These are phyloP conservation scores for Arctia plantaginis DNA, from an alignment of 2,888 invertebrate genomes.

Conservation along the genomic window DNA sequence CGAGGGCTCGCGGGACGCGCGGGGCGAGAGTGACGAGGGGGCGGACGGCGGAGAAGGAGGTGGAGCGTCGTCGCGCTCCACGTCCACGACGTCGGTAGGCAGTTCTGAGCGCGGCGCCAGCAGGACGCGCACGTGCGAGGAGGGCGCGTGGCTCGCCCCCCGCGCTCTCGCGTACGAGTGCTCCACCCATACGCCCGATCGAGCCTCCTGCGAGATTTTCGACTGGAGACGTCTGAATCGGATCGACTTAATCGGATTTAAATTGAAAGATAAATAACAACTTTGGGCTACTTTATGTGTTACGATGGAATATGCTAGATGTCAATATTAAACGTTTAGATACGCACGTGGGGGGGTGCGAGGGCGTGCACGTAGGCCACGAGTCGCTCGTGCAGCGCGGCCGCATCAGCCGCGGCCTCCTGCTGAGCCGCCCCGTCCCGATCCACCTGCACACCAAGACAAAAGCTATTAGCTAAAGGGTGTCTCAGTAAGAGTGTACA, in stretches of 20 bases:
- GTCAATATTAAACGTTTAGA: neutral
- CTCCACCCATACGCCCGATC: constrained; percentile 73
- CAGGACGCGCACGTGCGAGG: constrained; percentile 57
- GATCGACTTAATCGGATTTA: neutral
- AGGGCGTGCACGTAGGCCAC: constrained; percentile 71
- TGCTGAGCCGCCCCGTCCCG: constrained; percentile 15
- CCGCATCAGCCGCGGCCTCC: constrained; percentile 34
- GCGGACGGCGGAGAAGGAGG: constrained; percentile 43
- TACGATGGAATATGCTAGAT: neutral
- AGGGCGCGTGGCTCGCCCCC: constrained; percentile 56
- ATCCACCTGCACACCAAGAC: constrained; percentile 21
- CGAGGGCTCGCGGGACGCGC: constrained; percentile 38
- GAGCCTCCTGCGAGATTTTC: constrained; percentile 47
- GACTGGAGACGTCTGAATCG: neutral
- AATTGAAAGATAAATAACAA: neutral
- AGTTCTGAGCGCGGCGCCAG: constrained; percentile 48
- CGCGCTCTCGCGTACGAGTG: constrained; percentile 71
- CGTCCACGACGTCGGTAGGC: constrained; percentile 28
- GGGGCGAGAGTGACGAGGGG: constrained; percentile 35
- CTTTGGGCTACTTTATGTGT: neutral
- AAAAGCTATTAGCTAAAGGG: neutral
- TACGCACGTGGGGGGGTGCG: constrained; percentile 60
- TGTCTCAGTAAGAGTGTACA: too few species aligned
- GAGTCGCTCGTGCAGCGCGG: constrained; percentile 69
- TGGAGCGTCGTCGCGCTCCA: constrained; percentile 35